Base-by-base conservation (phyloP, 2,797 vertebrate species). In the Sandelia bainsii region DNA sequence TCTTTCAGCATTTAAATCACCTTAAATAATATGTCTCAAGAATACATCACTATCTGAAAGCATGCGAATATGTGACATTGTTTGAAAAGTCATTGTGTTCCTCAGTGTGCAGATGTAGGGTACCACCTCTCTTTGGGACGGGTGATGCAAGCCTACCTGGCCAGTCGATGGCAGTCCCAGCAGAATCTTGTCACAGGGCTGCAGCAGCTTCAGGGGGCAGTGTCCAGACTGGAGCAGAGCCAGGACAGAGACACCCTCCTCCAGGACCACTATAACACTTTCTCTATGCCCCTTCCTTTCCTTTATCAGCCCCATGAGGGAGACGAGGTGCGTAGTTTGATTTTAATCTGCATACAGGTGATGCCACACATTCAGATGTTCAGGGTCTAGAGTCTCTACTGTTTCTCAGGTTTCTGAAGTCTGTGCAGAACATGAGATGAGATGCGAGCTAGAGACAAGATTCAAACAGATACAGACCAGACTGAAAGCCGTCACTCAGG, bases 231-330 rank as follows among this genome's bases (percentile, higher is more conserved):
- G 66, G 94, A 96, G 75, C 95, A 96, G 62, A 80, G 80, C 29
- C 93, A 87, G 12, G 97, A 98, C 85, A 92, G 95, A 82, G 93
- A 95, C 85, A 75, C 84, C 23, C 84, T 97, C 52, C 91, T 98
- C 58, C 92, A 96, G 84, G 92, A 95, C 68, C 93, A 96, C n/a
- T 82, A 90, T 9, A 86, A 81, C 1, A 90, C 93, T 73, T 98
- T 97, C 89, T 96, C 94, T 39, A 91, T 94, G 75, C 95, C 96
- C 0, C 79, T 89, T 0, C 92, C 89, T 69, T 97, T 98, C 73
- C 91, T 93, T 59, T 97, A 95, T 83, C 96, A 95, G 64, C 96
- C 96, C 6, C 95, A 97, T 0, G 96, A 97, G 2, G 96, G 93
- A 3, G 97, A 98, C 83, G 94, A 96, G 95, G 97, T 96, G 25